These are phyloP conservation scores for Corythornis vintsioides DNA, from an alignment of 2,113 vertebrate species.

Conservation along the genomic window DNA sequence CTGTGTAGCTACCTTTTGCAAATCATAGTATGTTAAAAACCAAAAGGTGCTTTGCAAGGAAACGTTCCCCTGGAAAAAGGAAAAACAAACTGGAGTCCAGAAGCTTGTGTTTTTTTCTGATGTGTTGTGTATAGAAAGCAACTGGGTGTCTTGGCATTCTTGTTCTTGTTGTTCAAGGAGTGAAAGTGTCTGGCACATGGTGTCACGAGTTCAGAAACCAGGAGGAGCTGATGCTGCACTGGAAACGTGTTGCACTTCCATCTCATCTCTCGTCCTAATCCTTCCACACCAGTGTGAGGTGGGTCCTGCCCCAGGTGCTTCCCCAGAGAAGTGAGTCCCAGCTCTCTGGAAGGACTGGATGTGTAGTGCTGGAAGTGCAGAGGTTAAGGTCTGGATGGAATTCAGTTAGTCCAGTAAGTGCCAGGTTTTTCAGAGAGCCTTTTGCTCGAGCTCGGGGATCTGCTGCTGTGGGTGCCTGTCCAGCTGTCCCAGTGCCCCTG, in stretches of 20 bases:
- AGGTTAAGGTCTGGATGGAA: not conserved
- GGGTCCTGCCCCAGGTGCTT: not conserved
- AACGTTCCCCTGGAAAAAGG: not conserved
- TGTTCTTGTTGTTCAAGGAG: not conserved
- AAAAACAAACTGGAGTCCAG: not conserved
- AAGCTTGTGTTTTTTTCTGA: not conserved
- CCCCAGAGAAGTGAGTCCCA: rapidly evolving
- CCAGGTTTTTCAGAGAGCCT: not conserved
- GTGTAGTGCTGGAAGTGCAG: rapidly evolving
- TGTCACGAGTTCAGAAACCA: not conserved
- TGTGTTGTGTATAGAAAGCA: not conserved
- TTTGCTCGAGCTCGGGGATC: rapidly evolving
- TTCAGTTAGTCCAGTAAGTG: not conserved
- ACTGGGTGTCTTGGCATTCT: not conserved
- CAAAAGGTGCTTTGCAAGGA: not conserved
- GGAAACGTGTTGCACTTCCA: rapidly evolving
- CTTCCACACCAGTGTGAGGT: not conserved
- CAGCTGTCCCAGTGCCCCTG: not conserved
- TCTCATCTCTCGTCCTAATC: rapidly evolving
- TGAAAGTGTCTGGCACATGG: rapidly evolving
- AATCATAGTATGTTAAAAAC: not conserved
- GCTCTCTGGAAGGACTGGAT: rapidly evolving
- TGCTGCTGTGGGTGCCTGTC: not conserved
- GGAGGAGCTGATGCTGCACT: not conserved
- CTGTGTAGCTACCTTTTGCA: not conserved